Percentiles rank a stretch among this genome's conserved stretches.
phyloP scores from a whole-genome alignment of 2,888 invertebrate genomes.

The Temnothorax unifasciatus region DNA sequence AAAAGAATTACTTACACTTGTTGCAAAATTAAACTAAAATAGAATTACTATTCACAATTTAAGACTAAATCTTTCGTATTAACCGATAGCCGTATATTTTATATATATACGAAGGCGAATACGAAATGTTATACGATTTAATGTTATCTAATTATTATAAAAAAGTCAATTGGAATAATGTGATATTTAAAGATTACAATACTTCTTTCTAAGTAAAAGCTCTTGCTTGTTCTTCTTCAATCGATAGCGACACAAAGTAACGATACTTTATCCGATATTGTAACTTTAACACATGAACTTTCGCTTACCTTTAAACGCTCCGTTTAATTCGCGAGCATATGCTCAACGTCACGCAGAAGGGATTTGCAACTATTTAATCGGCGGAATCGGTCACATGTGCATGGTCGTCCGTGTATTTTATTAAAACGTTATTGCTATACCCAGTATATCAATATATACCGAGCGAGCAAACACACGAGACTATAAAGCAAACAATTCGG shows the following conservation, averaged over 20 bases:
- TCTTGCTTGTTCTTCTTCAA: background rate
- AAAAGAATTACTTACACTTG: background rate
- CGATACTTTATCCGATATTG: constrained; percentile 11
- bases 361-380: constrained; percentile 52
- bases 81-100: background rate
- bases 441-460: constrained; percentile 15
- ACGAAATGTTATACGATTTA: too few species aligned
- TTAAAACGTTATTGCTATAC: constrained; percentile 41
- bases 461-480: constrained; percentile 46
- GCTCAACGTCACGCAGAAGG: constrained; percentile 45
- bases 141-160: background rate
- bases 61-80: background rate
- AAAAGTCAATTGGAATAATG: background rate
- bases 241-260: background rate
- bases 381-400: constrained; percentile 29
- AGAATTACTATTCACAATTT: background rate
- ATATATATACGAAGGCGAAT: background rate
- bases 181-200: constrained; percentile 16
- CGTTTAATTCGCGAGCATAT: constrained; percentile 44
- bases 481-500: constrained; percentile 44
- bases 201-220: constrained; percentile 18
- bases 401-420: constrained; percentile 42
- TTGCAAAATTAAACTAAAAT: background rate
- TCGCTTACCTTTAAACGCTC: constrained; percentile 39
- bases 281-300: constrained; percentile 53